A percentile compares a stretch with the other conserved stretches of the same genome.
Evolutionary conservation across 2,797 vertebrate genomes (phyloP).

Genomic region (Argentina silus): DNA sequence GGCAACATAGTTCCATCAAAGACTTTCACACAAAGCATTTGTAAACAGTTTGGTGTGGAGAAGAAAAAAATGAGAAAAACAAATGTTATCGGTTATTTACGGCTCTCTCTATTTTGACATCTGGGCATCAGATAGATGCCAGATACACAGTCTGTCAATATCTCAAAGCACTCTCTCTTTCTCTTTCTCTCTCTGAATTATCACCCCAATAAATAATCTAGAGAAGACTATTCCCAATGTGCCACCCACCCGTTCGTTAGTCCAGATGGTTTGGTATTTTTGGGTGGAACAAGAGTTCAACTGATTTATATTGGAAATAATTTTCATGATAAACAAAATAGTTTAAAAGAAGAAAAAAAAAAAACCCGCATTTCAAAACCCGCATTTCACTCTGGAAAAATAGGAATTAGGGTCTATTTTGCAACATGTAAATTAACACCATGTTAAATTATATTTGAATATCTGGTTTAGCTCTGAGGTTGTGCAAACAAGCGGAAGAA

Average conservation of each 20-base stretch:
- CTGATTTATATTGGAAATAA: conserved; percentile 25
- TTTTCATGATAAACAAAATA: conserved; percentile 27
- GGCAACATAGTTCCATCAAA: conserved; percentile 35
- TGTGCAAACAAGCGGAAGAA: conserved; percentile 2
- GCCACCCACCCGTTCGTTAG: conserved; percentile 9
- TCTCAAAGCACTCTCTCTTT: conserved; percentile 21
- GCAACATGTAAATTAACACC: conserved; percentile 7
- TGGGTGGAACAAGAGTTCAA: conserved; percentile 17
- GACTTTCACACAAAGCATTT: conserved; percentile 10
- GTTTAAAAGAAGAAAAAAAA: neutral
- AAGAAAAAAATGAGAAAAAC: neutral
- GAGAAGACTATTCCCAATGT: conserved; percentile 10
- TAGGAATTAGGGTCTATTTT: neutral
- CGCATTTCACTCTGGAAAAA: conserved; percentile 6
- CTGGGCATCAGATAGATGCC: conserved; percentile 31
- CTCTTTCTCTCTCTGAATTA: conserved; percentile 20
- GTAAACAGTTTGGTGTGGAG: neutral
- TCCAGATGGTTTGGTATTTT: conserved; percentile 21
- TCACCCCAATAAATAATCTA: conserved; percentile 26
- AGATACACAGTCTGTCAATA: conserved; percentile 24
- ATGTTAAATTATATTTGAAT: conserved; percentile 22
- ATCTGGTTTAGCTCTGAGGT: conserved; percentile 19
- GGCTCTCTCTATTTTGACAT: conserved; percentile 26
- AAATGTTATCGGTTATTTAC: conserved; percentile 20
- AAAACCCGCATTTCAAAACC: conserved; percentile 1